Evolutionary conservation across 2,888 invertebrate species (phyloP).

Genomic region (Plusia festucae): DNA sequence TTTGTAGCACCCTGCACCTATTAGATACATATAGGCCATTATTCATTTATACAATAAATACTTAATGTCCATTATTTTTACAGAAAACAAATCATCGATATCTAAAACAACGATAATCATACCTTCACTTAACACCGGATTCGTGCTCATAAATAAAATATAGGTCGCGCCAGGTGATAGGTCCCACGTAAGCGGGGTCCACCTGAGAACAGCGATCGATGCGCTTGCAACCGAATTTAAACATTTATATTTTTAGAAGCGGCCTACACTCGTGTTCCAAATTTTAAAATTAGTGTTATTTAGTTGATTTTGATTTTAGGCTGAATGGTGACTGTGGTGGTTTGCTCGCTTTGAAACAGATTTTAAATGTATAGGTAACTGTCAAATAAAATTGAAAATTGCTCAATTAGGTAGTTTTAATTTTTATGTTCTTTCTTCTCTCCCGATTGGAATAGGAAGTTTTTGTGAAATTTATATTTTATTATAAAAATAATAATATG

Average conservation of each 20-base stretch:
- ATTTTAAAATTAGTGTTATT: constrained; percentile 29
- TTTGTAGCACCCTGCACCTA: too few relatives aligned
- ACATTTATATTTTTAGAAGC: constrained; percentile 52
- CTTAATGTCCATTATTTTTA: too few relatives aligned
- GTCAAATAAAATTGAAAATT: not conserved
- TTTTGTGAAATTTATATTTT: too few relatives aligned
- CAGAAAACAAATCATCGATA: not conserved
- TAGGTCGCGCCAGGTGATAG: constrained; percentile 74
- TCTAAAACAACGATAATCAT: constrained; percentile 36
- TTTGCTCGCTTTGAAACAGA: not conserved
- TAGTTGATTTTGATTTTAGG: constrained; percentile 18
- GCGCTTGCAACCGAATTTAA: constrained; percentile 54
- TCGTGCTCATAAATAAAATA: constrained; percentile 77
- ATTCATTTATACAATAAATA: too few relatives aligned
- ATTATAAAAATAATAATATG: too few relatives aligned
- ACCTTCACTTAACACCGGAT: constrained; percentile 52
- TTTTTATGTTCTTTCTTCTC: too few relatives aligned
- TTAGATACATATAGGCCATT: too few relatives aligned
- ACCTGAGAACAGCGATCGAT: constrained; percentile 56
- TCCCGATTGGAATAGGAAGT: too few relatives aligned
- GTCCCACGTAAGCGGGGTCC: constrained; percentile 64
- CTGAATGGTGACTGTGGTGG: constrained; percentile 8
- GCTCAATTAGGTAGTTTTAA: too few relatives aligned
- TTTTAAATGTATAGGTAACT: not conserved
- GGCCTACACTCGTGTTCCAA: constrained; percentile 28